phyloP scores from a whole-genome alignment of 2,797 vertebrate genomes.

The Sciurus carolinensis region DNA sequence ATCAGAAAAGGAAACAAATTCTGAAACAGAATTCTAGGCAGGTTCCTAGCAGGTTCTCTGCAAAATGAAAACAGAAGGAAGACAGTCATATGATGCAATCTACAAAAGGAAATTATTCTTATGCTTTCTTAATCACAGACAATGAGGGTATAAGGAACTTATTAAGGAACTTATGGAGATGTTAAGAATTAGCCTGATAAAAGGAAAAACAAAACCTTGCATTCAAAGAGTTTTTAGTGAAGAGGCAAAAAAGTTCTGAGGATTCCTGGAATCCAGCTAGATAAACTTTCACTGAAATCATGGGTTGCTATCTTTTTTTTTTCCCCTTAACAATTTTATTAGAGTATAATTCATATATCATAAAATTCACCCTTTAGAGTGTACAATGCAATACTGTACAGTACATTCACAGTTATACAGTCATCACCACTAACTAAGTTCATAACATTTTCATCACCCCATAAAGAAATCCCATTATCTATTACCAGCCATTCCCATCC shows the following conservation, averaged over 20 bases:
- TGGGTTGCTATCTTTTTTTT: neutral
- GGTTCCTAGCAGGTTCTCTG: neutral
- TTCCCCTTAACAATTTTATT: neutral
- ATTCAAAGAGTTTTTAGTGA: neutral
- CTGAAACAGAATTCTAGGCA: slow-evolving; percentile 31
- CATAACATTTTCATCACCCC: neutral
- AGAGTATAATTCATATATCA: neutral
- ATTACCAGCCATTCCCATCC: neutral
- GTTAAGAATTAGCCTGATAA: neutral
- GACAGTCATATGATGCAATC: neutral
- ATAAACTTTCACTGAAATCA: neutral
- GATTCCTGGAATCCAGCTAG: neutral
- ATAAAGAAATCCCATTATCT: neutral
- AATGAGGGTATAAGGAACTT: neutral
- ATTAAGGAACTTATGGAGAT: neutral
- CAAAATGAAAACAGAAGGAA: neutral
- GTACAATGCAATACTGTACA: neutral
- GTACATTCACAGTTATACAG: neutral
- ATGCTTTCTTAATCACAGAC: neutral
- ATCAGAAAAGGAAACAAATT: neutral
- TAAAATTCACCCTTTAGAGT: neutral
- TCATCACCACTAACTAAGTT: neutral
- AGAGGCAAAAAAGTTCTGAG: neutral
- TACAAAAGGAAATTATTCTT: slow-evolving; percentile 5
- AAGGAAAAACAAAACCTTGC: neutral